phyloP scores from a whole-genome alignment of 2,888 invertebrate species.

The Lordiphosa andalusiaca region DNA sequence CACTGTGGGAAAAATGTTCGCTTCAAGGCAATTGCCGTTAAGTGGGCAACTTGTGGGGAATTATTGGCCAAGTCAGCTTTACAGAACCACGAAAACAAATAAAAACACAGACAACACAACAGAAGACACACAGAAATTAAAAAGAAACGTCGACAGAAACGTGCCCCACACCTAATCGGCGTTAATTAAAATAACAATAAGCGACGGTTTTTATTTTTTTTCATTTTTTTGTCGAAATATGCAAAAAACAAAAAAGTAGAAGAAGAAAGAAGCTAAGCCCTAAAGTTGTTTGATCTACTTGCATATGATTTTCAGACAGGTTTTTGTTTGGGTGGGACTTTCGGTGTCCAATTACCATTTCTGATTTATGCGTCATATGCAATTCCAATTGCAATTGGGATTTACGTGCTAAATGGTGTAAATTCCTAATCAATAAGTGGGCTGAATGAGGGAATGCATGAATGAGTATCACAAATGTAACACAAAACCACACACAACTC shows the following conservation, averaged over 20 bases:
- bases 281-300: neutral
- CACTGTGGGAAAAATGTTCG: conserved; percentile 50
- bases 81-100: conserved; percentile 18
- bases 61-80: conserved; percentile 27
- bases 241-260: conserved; percentile 20
- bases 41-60: conserved; percentile 47
- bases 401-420: conserved; percentile 10
- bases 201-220: neutral
- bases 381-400: conserved; percentile 15
- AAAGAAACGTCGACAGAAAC: conserved; percentile 38
- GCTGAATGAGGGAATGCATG: conserved; percentile 13
- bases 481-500: conserved; percentile 2
- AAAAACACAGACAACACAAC: conserved; percentile 5
- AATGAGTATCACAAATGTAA: conserved; percentile 6
- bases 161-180: conserved; percentile 43
- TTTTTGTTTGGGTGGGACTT: too few relatives aligned
- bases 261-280: neutral
- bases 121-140: conserved; percentile 29
- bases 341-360: too few relatives aligned
- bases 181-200: conserved; percentile 44
- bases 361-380: neutral
- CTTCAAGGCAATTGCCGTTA: conserved; percentile 64
- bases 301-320: too few relatives aligned
- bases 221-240: conserved; percentile 11
- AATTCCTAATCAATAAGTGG: conserved; percentile 27